Conservation (phyloP, 2,888 invertebrate genomes). For the Ornithoptera priamus region DNA sequence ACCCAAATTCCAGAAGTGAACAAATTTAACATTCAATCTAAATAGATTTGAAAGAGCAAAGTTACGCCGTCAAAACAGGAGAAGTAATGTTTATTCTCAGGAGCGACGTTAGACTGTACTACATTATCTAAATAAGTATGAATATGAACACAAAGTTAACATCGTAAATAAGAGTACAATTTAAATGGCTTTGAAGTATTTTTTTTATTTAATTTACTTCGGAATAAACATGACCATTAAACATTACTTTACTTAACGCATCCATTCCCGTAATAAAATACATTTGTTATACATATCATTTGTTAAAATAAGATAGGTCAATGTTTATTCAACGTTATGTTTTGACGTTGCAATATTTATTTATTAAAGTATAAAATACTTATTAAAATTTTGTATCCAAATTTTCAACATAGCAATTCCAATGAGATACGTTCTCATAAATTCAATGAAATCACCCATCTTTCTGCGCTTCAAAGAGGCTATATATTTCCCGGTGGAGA, state of each 20-base stretch:
- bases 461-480: constrained; percentile 76
- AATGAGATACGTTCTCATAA: constrained; percentile 71
- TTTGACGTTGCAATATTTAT: too few relatives aligned
- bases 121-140: too few relatives aligned
- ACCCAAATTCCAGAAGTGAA: constrained; percentile 32
- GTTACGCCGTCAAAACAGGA: constrained; percentile 6
- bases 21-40: constrained; percentile 4
- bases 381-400: constrained; percentile 62
- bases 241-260: too few relatives aligned
- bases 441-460: constrained; percentile 78
- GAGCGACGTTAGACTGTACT: constrained; percentile 1
- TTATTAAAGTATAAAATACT: constrained; percentile 49
- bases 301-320: too few relatives aligned
- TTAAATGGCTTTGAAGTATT: too few relatives aligned
- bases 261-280: too few relatives aligned
- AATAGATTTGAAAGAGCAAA: constrained; percentile 12
- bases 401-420: constrained; percentile 68
- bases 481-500: constrained; percentile 71
- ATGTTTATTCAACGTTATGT: too few relatives aligned
- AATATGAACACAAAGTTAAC: too few relatives aligned
- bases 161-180: too few relatives aligned
- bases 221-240: too few relatives aligned
- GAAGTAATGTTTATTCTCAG: constrained; percentile 18
- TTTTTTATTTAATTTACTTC: too few relatives aligned
- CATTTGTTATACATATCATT: too few relatives aligned